These are phyloP conservation scores for Microcebus griseorufus DNA, from an alignment of 2,113 vertebrate species.

Conservation along the genomic window DNA sequence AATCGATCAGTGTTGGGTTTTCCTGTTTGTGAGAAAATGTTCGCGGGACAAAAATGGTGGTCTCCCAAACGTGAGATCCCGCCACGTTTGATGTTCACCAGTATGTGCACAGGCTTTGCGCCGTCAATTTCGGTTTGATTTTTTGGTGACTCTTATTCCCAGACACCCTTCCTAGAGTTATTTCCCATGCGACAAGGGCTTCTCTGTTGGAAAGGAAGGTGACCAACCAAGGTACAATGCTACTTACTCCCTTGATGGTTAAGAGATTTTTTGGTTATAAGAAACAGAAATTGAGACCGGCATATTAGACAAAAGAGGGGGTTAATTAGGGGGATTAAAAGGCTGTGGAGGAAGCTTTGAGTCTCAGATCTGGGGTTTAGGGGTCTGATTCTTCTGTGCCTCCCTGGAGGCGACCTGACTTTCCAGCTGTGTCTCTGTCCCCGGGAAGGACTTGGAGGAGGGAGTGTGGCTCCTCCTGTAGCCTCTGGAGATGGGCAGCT, in stretches of 20 bases:
- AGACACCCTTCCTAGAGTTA: neutral
- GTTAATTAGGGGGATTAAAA: neutral
- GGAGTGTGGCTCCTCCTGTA: too few species aligned
- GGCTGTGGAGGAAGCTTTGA: neutral
- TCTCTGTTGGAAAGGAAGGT: neutral
- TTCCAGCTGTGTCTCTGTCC: neutral
- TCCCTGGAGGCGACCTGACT: neutral
- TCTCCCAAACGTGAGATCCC: neutral
- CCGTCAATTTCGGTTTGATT: neutral
- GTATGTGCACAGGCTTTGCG: too few species aligned
- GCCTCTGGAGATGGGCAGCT: neutral
- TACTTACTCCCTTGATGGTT: neutral
- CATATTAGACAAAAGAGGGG: neutral
- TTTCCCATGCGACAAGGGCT: neutral
- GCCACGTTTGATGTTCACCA: fast-evolving
- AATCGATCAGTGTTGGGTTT: neutral
- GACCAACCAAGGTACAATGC: fast-evolving
- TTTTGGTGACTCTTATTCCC: neutral
- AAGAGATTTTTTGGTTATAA: neutral
- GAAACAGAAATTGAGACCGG: neutral
- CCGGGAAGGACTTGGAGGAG: too few species aligned
- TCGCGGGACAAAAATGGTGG: neutral
- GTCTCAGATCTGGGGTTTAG: fast-evolving
- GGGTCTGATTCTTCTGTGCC: neutral
- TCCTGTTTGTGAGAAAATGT: neutral